phyloP scores from a whole-genome alignment of 2,113 vertebrate genomes.

The Pseudorasbora parva region DNA sequence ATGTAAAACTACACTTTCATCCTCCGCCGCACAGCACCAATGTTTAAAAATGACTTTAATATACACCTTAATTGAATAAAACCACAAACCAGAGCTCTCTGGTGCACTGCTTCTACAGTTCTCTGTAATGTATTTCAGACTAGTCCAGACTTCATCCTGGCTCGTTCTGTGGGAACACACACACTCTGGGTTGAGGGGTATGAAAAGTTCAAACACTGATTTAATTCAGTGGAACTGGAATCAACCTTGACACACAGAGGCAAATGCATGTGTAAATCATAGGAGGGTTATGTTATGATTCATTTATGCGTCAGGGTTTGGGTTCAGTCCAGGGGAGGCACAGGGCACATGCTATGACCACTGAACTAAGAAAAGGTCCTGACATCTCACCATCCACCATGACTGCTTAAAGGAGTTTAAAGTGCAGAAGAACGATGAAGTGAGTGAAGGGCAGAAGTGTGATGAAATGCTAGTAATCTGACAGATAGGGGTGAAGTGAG shows the following conservation, averaged over 20 bases:
- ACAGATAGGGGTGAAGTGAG: not conserved
- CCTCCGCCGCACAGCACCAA: slow-evolving; percentile 46
- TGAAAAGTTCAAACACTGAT: slow-evolving; percentile 62
- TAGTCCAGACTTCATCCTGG: slow-evolving; percentile 28
- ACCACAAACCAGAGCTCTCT: slow-evolving; percentile 47
- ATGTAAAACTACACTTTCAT: slow-evolving; percentile 29
- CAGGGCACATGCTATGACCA: slow-evolving; percentile 48
- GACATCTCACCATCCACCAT: not conserved
- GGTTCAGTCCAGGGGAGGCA: slow-evolving; percentile 42
- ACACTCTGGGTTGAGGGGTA: slow-evolving; percentile 32
- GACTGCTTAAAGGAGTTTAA: not conserved
- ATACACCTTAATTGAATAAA: slow-evolving; percentile 69
- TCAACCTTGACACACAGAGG: slow-evolving; percentile 58
- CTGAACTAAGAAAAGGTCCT: not conserved
- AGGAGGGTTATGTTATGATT: slow-evolving; percentile 68
- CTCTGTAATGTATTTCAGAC: slow-evolving; percentile 5
- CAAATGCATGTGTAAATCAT: slow-evolving; percentile 47
- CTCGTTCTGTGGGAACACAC: not conserved
- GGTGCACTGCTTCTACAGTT: slow-evolving; percentile 31
- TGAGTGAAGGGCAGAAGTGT: not conserved
- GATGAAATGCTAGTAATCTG: not conserved
- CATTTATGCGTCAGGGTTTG: slow-evolving; percentile 69
- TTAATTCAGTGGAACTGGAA: slow-evolving; percentile 59
- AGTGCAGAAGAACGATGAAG: not conserved
- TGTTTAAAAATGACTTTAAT: slow-evolving; percentile 68